phyloP scores from a whole-genome alignment of 2,113 vertebrate genomes.

The Empidonax traillii region DNA sequence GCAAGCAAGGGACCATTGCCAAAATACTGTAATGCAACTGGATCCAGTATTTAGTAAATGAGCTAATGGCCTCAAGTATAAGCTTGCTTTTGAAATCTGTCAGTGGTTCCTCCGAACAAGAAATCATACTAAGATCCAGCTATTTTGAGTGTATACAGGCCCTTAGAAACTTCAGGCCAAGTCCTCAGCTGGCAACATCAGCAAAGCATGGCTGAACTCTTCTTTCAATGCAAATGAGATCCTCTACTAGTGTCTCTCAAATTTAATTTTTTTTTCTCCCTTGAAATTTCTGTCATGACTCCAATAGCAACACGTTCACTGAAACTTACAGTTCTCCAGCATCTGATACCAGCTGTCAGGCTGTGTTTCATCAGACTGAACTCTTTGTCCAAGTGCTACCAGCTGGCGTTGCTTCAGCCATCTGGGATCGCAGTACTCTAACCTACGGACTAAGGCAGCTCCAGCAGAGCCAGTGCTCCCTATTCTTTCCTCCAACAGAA shows the following conservation, averaged over 20 bases:
- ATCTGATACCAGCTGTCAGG: constrained; percentile 60
- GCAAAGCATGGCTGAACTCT: not conserved
- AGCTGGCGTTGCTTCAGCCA: constrained; percentile 46
- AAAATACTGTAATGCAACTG: not conserved
- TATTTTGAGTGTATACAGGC: not conserved
- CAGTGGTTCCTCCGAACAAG: not conserved
- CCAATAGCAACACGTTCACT: not conserved
- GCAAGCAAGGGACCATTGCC: not conserved
- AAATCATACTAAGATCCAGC: not conserved
- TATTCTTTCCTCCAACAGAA: not conserved
- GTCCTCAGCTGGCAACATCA: not conserved
- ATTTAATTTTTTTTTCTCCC: not conserved
- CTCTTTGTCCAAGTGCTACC: constrained; percentile 55
- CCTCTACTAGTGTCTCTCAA: not conserved
- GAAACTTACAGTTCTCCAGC: constrained; percentile 35
- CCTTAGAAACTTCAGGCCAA: not conserved
- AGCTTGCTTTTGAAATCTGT: constrained; percentile 18
- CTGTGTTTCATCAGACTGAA: constrained; percentile 43
- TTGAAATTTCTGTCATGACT: constrained; percentile 49
- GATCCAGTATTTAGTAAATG: not conserved
- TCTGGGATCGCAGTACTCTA: constrained; percentile 2
- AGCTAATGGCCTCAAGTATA: not conserved
- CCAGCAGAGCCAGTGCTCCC: not conserved
- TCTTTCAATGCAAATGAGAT: not conserved
- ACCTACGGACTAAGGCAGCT: not conserved